Percentiles rank a stretch among this genome's conserved stretches.
Evolutionary conservation across 2,797 vertebrate species (phyloP).

Genomic region (Acrocephalus scirpaceus): DNA sequence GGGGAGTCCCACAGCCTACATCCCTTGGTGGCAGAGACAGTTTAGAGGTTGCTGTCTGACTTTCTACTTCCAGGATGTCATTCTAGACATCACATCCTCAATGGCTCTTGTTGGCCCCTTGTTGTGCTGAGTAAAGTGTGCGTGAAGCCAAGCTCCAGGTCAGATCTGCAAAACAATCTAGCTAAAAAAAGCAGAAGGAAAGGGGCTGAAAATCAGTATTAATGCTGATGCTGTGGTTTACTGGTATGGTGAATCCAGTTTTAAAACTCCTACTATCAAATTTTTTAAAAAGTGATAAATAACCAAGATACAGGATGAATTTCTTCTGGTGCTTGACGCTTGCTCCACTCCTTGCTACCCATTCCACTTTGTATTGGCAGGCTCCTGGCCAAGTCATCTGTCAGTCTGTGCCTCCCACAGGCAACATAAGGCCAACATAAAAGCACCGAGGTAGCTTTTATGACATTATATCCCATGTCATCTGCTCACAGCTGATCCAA

Average conservation of each 20-base stretch:
- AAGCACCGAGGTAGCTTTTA: neutral
- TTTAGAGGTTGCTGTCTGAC: neutral
- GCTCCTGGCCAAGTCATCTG: neutral
- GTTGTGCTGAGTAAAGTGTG: neutral
- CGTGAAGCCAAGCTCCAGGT: neutral
- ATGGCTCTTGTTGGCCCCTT: neutral
- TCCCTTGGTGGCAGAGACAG: neutral
- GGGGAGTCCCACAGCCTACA: neutral
- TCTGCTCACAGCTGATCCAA: conserved; percentile 1
- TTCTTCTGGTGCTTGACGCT: neutral
- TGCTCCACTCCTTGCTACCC: neutral
- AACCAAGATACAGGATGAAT: neutral
- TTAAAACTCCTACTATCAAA: neutral
- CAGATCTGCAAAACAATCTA: neutral
- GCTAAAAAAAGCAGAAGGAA: neutral
- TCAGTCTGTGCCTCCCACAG: neutral
- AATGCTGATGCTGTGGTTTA: neutral
- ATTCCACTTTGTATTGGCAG: neutral
- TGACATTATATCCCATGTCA: neutral
- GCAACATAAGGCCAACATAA: neutral
- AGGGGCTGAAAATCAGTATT: neutral
- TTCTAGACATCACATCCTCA: neutral
- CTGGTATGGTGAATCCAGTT: neutral
- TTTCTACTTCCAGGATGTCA: neutral
- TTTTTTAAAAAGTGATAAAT: neutral